phyloP scores from a whole-genome alignment of 92 coral and sea anemone species.

The Heteractis magnifica region DNA sequence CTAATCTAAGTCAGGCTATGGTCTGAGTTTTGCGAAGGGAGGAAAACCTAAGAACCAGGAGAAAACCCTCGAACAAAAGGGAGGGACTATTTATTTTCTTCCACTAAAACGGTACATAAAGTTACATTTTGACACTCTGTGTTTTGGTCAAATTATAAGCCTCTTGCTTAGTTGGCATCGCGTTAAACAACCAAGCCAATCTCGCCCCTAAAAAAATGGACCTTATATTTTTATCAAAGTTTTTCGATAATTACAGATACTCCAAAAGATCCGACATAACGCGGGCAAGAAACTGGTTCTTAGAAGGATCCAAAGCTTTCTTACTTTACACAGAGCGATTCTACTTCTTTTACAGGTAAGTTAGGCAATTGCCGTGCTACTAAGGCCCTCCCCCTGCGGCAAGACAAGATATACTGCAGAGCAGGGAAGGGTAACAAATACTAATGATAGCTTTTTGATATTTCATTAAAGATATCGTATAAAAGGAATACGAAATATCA shows the following conservation, averaged over 20 bases:
- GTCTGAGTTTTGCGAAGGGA: too few relatives aligned
- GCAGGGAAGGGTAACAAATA: too few relatives aligned
- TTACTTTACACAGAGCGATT: constrained; percentile 91
- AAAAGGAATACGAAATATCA: constrained; percentile 88
- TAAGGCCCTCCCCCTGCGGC: background rate
- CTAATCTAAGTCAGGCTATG: too few relatives aligned
- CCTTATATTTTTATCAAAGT: background rate
- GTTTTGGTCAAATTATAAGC: too few relatives aligned
- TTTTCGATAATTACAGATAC: constrained; percentile 42
- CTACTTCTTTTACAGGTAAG: constrained; percentile 90
- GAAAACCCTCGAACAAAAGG: too few relatives aligned
- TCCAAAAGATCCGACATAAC: constrained; percentile 76
- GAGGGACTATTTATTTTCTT: too few relatives aligned
- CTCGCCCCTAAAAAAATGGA: background rate
- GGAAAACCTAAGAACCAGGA: too few relatives aligned
- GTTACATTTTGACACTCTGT: too few relatives aligned
- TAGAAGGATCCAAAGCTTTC: constrained; percentile 66
- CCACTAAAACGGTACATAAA: too few relatives aligned
- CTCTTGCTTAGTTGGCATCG: too few relatives aligned
- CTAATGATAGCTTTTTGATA: background rate
- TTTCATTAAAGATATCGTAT: constrained; percentile 69
- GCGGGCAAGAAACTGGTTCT: constrained; percentile 77
- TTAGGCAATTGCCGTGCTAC: background rate
- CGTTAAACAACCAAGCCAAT: background rate
- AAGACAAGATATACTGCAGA: background rate